These are phyloP conservation scores for Bhutanitis thaidina DNA, from an alignment of 2,888 invertebrate genomes.

Conservation along the genomic window DNA sequence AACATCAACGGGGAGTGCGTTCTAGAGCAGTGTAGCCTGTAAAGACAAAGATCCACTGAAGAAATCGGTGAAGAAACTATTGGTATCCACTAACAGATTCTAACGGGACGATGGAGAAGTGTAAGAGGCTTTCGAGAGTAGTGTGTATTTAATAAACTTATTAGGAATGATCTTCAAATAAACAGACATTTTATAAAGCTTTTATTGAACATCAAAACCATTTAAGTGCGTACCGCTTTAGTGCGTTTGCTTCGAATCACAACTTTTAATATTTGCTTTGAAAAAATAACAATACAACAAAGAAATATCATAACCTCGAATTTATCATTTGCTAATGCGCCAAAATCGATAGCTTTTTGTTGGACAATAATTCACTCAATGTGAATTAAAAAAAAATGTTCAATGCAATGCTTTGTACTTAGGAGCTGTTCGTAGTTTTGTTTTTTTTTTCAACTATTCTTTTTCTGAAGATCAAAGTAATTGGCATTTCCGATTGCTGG, in stretches of 20 bases:
- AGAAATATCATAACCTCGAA: conserved; percentile 15
- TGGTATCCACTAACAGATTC: too few relatives aligned
- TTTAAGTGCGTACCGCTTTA: conserved; percentile 9
- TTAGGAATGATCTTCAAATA: background rate
- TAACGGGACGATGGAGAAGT: too few relatives aligned
- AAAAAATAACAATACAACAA: conserved; percentile 16
- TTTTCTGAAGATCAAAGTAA: background rate
- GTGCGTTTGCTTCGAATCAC: conserved; percentile 10
- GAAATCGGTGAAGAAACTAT: too few relatives aligned
- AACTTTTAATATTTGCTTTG: conserved; percentile 5
- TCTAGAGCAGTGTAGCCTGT: too few relatives aligned
- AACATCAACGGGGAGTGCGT: too few relatives aligned
- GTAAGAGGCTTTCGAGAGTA: too few relatives aligned
- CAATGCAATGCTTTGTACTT: background rate
- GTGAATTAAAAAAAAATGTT: background rate
- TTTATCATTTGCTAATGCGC: conserved; percentile 12
- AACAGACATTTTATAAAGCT: background rate
- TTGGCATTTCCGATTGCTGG: conserved; percentile 5
- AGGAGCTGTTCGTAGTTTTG: background rate
- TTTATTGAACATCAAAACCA: conserved; percentile 8
- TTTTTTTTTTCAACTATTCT: background rate
- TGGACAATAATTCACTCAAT: background rate
- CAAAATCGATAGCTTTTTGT: conserved; percentile 13
- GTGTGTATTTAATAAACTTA: too few relatives aligned
- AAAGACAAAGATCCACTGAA: too few relatives aligned